Conservation (phyloP, 2,888 invertebrate genomes). For the Tetanocera ferruginea region DNA sequence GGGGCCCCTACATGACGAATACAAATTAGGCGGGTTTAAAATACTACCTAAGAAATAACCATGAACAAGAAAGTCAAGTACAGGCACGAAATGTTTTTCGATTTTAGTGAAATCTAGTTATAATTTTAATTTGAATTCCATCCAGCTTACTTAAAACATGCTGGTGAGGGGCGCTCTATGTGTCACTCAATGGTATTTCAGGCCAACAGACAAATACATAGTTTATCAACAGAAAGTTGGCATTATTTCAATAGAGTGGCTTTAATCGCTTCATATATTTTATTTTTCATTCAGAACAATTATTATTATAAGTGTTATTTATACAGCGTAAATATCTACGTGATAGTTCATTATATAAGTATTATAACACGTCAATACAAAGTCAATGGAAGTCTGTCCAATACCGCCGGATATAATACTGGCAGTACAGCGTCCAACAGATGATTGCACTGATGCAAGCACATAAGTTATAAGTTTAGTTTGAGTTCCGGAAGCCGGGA, state of each 20-base stretch:
- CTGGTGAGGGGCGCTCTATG: background rate
- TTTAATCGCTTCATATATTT: background rate
- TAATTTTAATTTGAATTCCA: background rate
- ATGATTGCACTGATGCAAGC: no score
- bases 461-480: slow-evolving; percentile 47
- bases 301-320: background rate
- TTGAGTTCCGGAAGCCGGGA: slow-evolving; percentile 39
- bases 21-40: no score
- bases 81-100: background rate
- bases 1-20: no score
- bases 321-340: slow-evolving; percentile 40
- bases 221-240: no score
- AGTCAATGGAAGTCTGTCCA: slow-evolving; percentile 46
- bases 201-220: no score
- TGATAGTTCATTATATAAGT: slow-evolving; percentile 45
- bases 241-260: no score
- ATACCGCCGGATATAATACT: slow-evolving; percentile 52
- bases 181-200: no score
- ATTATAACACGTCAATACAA: slow-evolving; percentile 49
- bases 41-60: background rate
- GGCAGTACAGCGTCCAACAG: slow-evolving; percentile 48
- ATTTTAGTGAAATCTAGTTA: background rate
- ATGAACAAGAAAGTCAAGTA: slow-evolving; percentile 6
- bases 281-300: background rate
- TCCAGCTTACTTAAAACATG: background rate